Evolutionary conservation across 2,888 invertebrate species (phyloP).

Genomic region (Mimumesa dahlbomi): DNA sequence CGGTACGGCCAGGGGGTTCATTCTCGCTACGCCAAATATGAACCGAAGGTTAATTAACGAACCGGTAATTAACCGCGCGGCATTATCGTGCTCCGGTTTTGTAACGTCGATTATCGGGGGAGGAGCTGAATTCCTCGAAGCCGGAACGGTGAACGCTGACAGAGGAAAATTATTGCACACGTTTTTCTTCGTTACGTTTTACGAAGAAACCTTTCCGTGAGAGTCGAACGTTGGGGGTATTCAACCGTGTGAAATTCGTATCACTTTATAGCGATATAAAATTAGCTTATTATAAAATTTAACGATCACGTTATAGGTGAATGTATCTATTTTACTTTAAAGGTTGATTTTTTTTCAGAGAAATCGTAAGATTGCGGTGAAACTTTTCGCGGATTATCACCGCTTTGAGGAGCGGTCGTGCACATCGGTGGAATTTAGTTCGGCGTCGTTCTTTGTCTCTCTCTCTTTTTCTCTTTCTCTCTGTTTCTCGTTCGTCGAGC

Average conservation of each 20-base stretch:
- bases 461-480: too few species aligned
- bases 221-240: too few species aligned
- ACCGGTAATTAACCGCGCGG: constrained; percentile 55
- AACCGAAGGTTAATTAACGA: constrained; percentile 57
- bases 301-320: too few species aligned
- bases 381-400: constrained; percentile 50
- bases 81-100: constrained; percentile 52
- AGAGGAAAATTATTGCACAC: constrained; percentile 47
- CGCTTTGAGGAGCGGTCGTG: constrained; percentile 48
- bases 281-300: too few species aligned
- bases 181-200: constrained; percentile 26
- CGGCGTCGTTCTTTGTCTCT: constrained; percentile 38
- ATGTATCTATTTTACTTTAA: too few species aligned
- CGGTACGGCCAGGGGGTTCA: constrained; percentile 10
- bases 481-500: too few species aligned
- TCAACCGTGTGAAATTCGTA: neutral
- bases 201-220: too few species aligned
- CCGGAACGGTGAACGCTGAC: constrained; percentile 39
- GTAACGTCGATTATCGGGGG: constrained; percentile 46
- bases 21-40: constrained; percentile 49
- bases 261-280: too few species aligned
- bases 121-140: constrained; percentile 46
- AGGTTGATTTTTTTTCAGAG: constrained; percentile 7
- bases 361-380: neutral
- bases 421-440: constrained; percentile 60